phyloP scores from a whole-genome alignment of 2,113 vertebrate species.

The Microcebus lehilahytsara region DNA sequence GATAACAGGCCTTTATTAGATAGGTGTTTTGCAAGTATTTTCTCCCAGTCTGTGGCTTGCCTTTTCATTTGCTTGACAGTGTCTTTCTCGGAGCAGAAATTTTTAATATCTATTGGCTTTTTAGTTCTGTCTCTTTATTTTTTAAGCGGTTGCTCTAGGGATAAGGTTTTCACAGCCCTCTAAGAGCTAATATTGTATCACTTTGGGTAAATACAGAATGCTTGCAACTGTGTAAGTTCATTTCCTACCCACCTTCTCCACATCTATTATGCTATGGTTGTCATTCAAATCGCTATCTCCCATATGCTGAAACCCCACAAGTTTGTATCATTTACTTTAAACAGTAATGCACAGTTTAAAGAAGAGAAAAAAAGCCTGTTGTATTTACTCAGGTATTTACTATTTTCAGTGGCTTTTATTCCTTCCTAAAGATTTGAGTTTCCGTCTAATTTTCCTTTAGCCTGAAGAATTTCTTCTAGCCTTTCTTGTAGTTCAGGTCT shows the following conservation, averaged over 20 bases:
- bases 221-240: neutral
- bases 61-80: neutral
- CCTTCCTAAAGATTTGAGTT: neutral
- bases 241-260: neutral
- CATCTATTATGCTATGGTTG: neutral
- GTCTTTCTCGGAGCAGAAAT: neutral
- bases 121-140: neutral
- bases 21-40: neutral
- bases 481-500: neutral
- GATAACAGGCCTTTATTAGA: neutral
- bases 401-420: neutral
- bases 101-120: neutral
- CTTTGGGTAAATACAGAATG: neutral
- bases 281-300: neutral
- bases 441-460: neutral
- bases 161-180: neutral
- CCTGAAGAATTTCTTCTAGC: neutral
- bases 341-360: neutral
- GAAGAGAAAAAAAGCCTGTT: neutral
- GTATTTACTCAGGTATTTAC: too few species aligned
- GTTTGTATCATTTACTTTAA: neutral
- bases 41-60: neutral
- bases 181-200: neutral
- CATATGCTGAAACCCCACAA: neutral
- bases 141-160: neutral